Evolutionary conservation across 2,888 invertebrate species (phyloP), one percentile per base, ranked within the genome.

Genomic region (Diadromus collaris): DNA sequence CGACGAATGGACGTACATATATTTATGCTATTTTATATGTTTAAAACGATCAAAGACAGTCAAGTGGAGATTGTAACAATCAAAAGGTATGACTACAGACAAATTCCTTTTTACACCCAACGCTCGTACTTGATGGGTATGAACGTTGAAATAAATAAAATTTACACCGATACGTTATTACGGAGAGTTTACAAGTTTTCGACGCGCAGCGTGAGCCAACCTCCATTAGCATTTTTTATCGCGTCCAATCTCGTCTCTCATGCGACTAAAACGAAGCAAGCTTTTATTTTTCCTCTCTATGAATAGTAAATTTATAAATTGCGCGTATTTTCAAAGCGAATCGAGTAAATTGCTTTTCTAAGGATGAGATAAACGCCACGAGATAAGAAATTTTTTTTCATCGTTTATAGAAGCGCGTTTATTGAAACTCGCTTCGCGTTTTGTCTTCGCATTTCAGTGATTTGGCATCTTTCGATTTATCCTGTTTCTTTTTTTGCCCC

Each of bases 1-100:
- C 69, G 79, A 82, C 76, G 73, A 84, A 83, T 84, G 81, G 81
- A 82, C 77, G 65, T 69, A 74, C 65, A 73, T 60, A 63, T 44
- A 73, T 44, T 32, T 70, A 70, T 65, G 58, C 72, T 48, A 64
- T 61, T 65, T 48, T 46, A 76, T 77, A 65, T 54, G 64, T 82
- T 60, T 32, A 34, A 67, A 54, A 46, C 38, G 19, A 76, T 67
- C 16, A 70, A 77, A 77, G 60, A 74, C 70, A 74, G 72, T 80
- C 77, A 61, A 63, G 73, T 73, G 70, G 65, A 76, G 65, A 65
- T 58, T 58, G 29, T 56, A 29, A 56, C 56, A 71, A 76, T 78
- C 74, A 76, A 64, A 61, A 79, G 58, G 46, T 70, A 75, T 61
- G 70, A 79, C 80, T 80, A 81, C 81, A 70, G 76, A 56, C 56